Conservation (phyloP, 2,888 invertebrate genomes). For the Zygogramma bicolorata region DNA sequence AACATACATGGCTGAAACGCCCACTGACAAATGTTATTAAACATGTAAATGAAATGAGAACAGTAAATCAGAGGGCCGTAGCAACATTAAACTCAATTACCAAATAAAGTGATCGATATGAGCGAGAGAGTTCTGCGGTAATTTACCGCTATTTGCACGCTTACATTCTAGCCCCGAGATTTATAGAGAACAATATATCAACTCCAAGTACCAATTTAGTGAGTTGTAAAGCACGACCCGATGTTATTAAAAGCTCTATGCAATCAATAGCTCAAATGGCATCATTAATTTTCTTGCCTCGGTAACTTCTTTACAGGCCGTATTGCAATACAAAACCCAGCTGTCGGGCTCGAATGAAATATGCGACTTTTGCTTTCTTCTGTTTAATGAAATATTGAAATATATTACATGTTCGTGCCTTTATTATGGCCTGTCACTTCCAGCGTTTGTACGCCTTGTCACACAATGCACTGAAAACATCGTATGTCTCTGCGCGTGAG, state of each 20-base stretch:
- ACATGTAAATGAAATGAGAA: slow-evolving; percentile 38
- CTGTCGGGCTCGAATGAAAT: slow-evolving; percentile 52
- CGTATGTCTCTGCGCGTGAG: slow-evolving; percentile 11
- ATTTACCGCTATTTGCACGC: slow-evolving; percentile 58
- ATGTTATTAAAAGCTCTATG: slow-evolving; percentile 59
- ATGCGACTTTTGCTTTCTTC: slow-evolving; percentile 52
- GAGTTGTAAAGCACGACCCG: slow-evolving; percentile 59
- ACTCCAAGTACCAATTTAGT: slow-evolving; percentile 59
- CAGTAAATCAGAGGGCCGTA: slow-evolving; percentile 41
- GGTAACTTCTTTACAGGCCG: slow-evolving; percentile 54
- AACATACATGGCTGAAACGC: background rate
- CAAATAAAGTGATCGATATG: slow-evolving; percentile 57
- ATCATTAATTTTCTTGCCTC: slow-evolving; percentile 58
- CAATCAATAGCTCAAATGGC: slow-evolving; percentile 59
- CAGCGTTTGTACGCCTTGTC: slow-evolving; percentile 16
- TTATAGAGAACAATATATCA: slow-evolving; percentile 58
- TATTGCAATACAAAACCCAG: slow-evolving; percentile 51
- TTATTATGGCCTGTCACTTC: slow-evolving; percentile 30
- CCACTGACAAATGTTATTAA: slow-evolving; percentile 34
- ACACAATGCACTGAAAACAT: background rate
- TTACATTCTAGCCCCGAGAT: slow-evolving; percentile 57
- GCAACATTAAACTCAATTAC: slow-evolving; percentile 53
- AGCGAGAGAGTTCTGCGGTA: slow-evolving; percentile 56
- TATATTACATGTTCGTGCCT: slow-evolving; percentile 44
- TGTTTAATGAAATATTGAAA: slow-evolving; percentile 45